Base-by-base conservation (phyloP, 2,888 invertebrate genomes). In the Volucella zonaria region DNA sequence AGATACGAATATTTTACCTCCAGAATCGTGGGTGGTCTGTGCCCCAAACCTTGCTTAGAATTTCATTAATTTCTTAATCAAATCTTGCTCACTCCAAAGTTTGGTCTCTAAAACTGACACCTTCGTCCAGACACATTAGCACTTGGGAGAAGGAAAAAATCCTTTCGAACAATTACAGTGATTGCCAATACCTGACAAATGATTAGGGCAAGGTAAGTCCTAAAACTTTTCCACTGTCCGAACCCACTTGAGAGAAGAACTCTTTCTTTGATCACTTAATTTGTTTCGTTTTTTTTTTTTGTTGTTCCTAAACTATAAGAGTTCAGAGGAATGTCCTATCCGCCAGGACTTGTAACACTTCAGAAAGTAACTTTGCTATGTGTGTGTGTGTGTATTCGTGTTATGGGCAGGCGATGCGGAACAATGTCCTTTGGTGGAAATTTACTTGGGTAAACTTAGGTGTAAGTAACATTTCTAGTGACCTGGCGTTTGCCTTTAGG, bases 141-240 rank as follows among this genome's bases (percentile, higher is more conserved):
- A 54, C n/a, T 15, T 31, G 12, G 45, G 14, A 3, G 10, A 42
- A 2, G 12, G 9, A 47, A 38, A 59, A 76, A 82, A 82, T 82
- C 62, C 67, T 73, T 68, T 78, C 62, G 58, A 78, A 74, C 78
- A 82, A 82, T 82, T 82, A 82, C 78, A 12, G 56, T 78, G 68
- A 82, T 82, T 82, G 73, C 23, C 73, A 78, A 73, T 78, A 82
- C 71, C 82, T 82, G 78, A 78, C 68, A 58, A 67, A 73, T n/a
- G 59, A 10, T 10, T 10, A 23, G 58, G 59, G 8, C 58, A 18
- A 14, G 43, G 54, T 15, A 45, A 15, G 14, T 11, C 45, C 45
- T 38, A 31, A 31, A 31, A 4, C 31, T 31, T 31, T 31, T 31
- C 31, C 31, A 31, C 31, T 15, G 38, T 10, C 31, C 11, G 31